Evolutionary conservation across 2,797 vertebrate genomes (phyloP).

Genomic region (Pseudocheirus occidentalis): DNA sequence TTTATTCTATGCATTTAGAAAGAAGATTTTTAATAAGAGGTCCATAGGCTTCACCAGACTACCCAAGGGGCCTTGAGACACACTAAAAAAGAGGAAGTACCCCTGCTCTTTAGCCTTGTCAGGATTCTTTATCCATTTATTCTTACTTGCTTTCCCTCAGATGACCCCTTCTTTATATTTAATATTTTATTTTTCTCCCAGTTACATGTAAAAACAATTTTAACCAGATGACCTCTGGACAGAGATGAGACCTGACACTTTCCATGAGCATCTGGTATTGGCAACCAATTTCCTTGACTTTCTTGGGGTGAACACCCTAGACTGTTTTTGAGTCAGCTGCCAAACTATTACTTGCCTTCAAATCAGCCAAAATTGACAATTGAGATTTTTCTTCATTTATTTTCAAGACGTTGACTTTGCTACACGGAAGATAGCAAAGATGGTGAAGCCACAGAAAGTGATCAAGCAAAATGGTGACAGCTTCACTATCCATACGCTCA

Average conservation of each 20-base stretch:
- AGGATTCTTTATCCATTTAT: background rate
- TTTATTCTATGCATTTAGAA: background rate
- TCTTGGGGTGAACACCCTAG: background rate
- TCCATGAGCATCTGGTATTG: background rate
- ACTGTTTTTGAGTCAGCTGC: background rate
- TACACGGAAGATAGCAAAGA: conserved; percentile 88
- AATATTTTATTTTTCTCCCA: no score
- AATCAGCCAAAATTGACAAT: background rate
- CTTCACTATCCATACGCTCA: conserved; percentile 88
- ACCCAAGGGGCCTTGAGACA: background rate
- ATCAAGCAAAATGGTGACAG: conserved; percentile 87
- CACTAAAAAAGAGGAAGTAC: background rate
- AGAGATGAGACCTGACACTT: background rate
- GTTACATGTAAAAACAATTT: background rate
- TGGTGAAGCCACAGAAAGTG: conserved; percentile 89
- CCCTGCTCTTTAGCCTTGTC: background rate
- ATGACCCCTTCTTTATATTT: background rate
- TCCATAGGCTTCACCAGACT: background rate
- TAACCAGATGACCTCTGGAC: background rate
- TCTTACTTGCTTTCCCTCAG: background rate
- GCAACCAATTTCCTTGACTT: background rate
- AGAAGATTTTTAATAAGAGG: background rate
- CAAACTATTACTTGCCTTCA: background rate
- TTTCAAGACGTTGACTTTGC: conserved; percentile 86
- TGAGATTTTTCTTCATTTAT: conserved; percentile 17